phyloP scores from a whole-genome alignment of 2,797 vertebrate genomes.

The Ara ararauna region DNA sequence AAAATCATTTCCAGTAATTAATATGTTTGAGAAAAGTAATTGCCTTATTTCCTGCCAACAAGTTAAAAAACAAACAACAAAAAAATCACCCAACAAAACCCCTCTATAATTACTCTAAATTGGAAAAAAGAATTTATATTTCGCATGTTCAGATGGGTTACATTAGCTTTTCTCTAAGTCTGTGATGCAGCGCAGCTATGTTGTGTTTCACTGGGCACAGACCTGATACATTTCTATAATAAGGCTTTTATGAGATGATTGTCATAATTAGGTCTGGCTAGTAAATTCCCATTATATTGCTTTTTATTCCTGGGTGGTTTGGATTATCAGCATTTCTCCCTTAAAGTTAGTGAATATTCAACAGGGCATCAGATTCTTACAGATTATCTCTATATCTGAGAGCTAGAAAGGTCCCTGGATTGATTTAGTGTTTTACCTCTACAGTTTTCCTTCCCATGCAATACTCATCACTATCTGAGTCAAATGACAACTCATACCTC shows the following conservation, averaged over 20 bases:
- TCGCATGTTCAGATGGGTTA: not conserved
- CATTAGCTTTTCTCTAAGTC: not conserved
- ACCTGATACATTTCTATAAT: not conserved
- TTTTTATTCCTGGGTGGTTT: not conserved
- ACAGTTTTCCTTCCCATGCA: not conserved
- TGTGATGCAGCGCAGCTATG: not conserved
- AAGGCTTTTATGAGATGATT: not conserved
- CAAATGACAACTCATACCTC: not conserved
- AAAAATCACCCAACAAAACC: fast-evolving
- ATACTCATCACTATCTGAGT: not conserved
- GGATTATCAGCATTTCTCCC: not conserved
- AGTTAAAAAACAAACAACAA: fast-evolving
- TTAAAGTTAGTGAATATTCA: not conserved
- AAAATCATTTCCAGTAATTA: not conserved
- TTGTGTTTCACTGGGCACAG: not conserved
- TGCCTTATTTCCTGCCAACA: not conserved
- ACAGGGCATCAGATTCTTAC: not conserved
- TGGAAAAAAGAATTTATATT: not conserved
- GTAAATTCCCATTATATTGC: not conserved
- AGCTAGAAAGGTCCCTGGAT: not conserved
- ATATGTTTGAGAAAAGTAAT: not conserved
- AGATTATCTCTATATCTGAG: not conserved
- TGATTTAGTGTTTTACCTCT: not conserved
- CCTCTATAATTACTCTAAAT: not conserved
- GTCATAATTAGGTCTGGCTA: not conserved